Conservation (phyloP, 2,797 vertebrate species). For the Epinephelus awoara region DNA sequence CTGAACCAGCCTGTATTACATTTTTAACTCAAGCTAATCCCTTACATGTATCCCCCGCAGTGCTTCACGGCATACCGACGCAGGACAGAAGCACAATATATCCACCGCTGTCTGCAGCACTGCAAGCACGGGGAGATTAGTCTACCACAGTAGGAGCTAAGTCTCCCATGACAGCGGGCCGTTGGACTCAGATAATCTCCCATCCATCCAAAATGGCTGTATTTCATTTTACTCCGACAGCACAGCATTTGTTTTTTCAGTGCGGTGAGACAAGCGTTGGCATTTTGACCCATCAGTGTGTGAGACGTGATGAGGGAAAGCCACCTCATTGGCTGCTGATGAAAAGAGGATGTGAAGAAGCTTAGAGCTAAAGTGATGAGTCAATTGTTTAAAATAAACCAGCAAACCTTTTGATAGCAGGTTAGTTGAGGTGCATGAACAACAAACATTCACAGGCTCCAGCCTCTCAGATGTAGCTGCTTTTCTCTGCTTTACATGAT, state of each 20-base stretch:
- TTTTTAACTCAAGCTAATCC: slow-evolving; percentile 76
- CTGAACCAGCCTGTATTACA: slow-evolving; percentile 67
- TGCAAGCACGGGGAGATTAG: slow-evolving; percentile 62
- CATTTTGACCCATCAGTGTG: slow-evolving; percentile 8
- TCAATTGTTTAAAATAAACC: neutral
- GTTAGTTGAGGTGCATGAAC: no score
- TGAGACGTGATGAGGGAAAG: neutral
- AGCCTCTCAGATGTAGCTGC: no score
- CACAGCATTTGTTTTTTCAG: slow-evolving; percentile 34
- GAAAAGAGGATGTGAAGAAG: neutral
- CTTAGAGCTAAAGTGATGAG: neutral
- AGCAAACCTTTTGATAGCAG: neutral
- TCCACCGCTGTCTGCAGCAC: slow-evolving; percentile 53
- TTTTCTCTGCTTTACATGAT: no score
- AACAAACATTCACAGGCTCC: no score
- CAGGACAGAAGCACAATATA: slow-evolving; percentile 49
- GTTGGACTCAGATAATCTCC: slow-evolving; percentile 59
- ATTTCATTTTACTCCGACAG: slow-evolving; percentile 52
- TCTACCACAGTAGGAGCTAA: slow-evolving; percentile 56
- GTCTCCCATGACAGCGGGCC: slow-evolving; percentile 60
- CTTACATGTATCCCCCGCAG: slow-evolving; percentile 61
- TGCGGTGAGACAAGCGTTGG: neutral
- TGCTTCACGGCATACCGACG: slow-evolving; percentile 60
- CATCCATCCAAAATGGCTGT: slow-evolving; percentile 50
- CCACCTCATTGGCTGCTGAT: neutral